Base-by-base conservation (phyloP, 2,113 vertebrate species). In the Centropristis striata region DNA sequence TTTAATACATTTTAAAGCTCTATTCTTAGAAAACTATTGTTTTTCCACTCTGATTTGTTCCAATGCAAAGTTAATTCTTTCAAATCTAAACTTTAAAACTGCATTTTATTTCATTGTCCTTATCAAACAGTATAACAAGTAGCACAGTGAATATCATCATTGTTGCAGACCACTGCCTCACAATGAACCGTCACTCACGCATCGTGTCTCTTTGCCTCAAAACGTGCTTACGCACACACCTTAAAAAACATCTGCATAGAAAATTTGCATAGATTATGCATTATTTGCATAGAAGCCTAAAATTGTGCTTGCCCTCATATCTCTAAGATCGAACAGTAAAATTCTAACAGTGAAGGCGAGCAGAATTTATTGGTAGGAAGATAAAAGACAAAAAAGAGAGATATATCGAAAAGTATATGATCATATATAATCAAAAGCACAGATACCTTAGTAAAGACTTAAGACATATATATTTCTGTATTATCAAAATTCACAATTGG, bases 11-110 rank as follows among this genome's bases (percentile, higher is more conserved):
- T 86, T 90, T 77, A 89, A 89, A 91, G 73, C 64, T 87, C 82
- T 82, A 65, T 67, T 73, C 75, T 86, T 78, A 76, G 86, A 92
- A 92, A 92, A 89, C 92, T 90, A 88, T 82, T 57, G 71, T 90
- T 91, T 87, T 70, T 59, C 80, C 53, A 81, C 78, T 85, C 50
- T 83, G 89, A 94, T 90, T 92, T 93, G 88, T 92, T 91, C 89
- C 63, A 37, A 63, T 27, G 42, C 71, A 82, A 70, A 74, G 46
- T 71, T 39, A 49, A 8, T 27, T 11, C 27, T 39, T 54, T n/a
- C 25, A 44, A 69, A 86, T 80, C 44, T 74, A 63, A 73, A 85
- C 32, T 39, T 66, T 46, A 50, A 68, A 67, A 55, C 57, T 23
- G 32, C 46, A 36, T 53, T 71, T 67, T 3, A 39, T 69, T 50